Evolutionary conservation across 30 jellyfish, hydroid and myxozoan species (phyloP), one percentile per base, ranked within the genome.

Genomic region (Turritopsis dohrnii): DNA sequence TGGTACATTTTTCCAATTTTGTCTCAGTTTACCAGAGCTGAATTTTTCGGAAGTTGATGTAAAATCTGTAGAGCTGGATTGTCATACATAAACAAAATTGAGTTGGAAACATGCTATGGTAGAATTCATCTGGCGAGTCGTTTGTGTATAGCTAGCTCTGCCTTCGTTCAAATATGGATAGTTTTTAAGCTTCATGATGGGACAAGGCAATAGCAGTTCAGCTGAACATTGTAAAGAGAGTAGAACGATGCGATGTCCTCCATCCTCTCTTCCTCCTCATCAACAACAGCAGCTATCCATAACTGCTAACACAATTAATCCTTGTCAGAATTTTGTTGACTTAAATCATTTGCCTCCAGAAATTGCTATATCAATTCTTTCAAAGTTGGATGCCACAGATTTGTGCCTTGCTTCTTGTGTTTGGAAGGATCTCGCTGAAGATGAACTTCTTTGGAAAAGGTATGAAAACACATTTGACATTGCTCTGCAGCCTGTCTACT

Each of bases 341-440:
- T 81, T 93, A 81, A 83, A 92, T 21, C 71, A 84, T 69, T 86
- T 93, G 21, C 98, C 98, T 53, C 98, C 98, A 13, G 98, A 93
- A 83, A 84, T 93, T 53, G 98, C 98, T 13, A 84, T 93, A 23
- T 81, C 91, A 22, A 88, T 93, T 29, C 74, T 93, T n/a, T 90
- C 96, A 24, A 88, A 93, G 72, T 75, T 93, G 81, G 83, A 93
- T 85, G 98, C 98, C 1, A 93, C 98, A 7, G 98, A 93, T 71
- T 88, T 93, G 28, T 93, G 98, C 87, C 86, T 93, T 53, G 98
- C 98, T 27, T 92, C 96, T 77, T 93, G 98, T 83, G 98, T 93
- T 31, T 93, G 98, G 98, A 75, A 82, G 24, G 98, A 93, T 80
- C 76, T 93, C 16, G 98, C 94, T 18, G 89, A 79, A 53, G 94